phyloP scores from a whole-genome alignment of 2,113 vertebrate genomes.

The Cebidichthys violaceus region DNA sequence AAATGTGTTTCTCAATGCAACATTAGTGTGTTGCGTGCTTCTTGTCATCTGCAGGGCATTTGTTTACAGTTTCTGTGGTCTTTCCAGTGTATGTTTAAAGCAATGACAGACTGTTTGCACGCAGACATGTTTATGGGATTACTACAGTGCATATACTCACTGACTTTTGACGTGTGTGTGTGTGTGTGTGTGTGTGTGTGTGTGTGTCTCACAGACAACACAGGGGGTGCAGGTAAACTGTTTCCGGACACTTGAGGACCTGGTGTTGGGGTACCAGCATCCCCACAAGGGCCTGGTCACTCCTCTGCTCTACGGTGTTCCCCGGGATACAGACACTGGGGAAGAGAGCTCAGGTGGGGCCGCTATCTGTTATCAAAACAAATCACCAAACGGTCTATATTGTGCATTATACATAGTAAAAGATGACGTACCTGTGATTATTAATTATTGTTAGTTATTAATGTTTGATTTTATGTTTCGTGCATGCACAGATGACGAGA shows the following conservation, averaged over 20 bases:
- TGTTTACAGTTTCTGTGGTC: neutral
- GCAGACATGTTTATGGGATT: neutral
- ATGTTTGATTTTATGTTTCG: constrained; percentile 7
- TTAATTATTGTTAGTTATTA: neutral
- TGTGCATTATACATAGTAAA: neutral
- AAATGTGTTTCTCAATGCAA: neutral
- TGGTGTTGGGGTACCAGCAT: constrained; percentile 88
- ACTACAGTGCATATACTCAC: neutral
- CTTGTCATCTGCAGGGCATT: neutral
- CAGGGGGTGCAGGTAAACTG: constrained; percentile 90
- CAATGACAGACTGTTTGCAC: neutral
- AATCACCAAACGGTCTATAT: neutral
- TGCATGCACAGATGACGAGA: constrained; percentile 82
- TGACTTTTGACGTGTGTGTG: neutral
- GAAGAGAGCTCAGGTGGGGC: constrained; percentile 87
- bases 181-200: constrained; percentile 15
- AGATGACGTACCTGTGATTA: neutral
- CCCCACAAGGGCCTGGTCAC: constrained; percentile 89
- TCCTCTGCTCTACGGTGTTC: constrained; percentile 86
- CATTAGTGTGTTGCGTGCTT: neutral
- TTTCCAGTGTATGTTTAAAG: constrained; percentile 26
- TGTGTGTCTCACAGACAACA: constrained; percentile 80
- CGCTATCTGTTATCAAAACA: neutral
- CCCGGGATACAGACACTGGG: constrained; percentile 65
- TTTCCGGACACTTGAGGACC: constrained; percentile 86